Percentiles rank a stretch among this genome's conserved stretches.
Evolutionary conservation across 2,113 vertebrate species (phyloP).

Genomic region (Sceloporus undulatus): DNA sequence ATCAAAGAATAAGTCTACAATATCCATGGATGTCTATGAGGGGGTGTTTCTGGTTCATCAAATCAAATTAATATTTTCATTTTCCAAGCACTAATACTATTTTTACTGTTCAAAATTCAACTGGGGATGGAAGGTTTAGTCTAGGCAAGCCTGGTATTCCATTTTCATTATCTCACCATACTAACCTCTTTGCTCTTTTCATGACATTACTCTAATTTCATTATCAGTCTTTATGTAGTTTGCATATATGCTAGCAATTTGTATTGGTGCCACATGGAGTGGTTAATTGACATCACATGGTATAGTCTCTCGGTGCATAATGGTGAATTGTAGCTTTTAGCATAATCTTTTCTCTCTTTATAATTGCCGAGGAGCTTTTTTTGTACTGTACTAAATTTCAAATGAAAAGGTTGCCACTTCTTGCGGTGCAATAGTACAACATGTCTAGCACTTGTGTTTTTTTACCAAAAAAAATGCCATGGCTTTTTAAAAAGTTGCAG

Average conservation of each 20-base stretch:
- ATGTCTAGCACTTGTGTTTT: neutral
- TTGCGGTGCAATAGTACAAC: slow-evolving; percentile 17
- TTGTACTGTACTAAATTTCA: slow-evolving; percentile 35
- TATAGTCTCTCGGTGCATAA: slow-evolving; percentile 28
- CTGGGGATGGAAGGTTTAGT: neutral
- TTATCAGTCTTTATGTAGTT: slow-evolving; percentile 34
- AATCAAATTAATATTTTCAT: neutral
- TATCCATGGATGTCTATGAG: neutral
- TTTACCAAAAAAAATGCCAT: no score
- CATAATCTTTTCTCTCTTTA: slow-evolving; percentile 6
- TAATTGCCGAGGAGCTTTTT: slow-evolving; percentile 13
- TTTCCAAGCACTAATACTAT: neutral
- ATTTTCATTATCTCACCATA: neutral
- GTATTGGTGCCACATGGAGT: neutral
- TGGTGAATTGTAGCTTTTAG: neutral
- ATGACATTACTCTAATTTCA: slow-evolving; percentile 24
- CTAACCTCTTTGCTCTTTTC: slow-evolving; percentile 22
- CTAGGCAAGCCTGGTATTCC: neutral
- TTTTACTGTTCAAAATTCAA: neutral
- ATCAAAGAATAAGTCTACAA: neutral
- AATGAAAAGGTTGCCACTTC: slow-evolving; percentile 32
- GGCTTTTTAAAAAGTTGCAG: slow-evolving; percentile 19
- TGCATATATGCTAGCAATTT: slow-evolving; percentile 1
- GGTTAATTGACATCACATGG: slow-evolving; percentile 16
- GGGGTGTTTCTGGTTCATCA: neutral